These are phyloP conservation scores for Taurulus bubalis DNA, from an alignment of 2,113 vertebrate genomes.

Conservation along the genomic window DNA sequence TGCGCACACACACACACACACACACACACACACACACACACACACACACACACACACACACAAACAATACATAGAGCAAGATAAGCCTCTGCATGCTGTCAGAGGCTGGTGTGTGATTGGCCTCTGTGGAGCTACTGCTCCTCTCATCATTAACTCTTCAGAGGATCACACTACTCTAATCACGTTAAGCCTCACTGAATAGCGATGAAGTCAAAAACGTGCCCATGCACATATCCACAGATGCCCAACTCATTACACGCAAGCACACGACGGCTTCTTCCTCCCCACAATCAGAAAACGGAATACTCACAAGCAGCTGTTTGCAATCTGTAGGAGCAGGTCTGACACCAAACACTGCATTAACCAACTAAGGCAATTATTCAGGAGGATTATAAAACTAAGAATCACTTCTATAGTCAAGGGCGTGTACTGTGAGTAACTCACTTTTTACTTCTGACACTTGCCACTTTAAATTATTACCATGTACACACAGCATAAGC, in stretches of 20 bases:
- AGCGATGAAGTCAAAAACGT: conserved; percentile 77
- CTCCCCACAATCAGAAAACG: conserved; percentile 25
- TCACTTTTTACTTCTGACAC: background rate
- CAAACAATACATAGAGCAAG: conserved; percentile 59
- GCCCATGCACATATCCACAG: conserved; percentile 73
- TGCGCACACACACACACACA: conserved; percentile 25
- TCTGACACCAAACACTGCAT: conserved; percentile 37
- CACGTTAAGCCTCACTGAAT: conserved; percentile 79
- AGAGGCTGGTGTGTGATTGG: conserved; percentile 77
- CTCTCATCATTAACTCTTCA: conserved; percentile 82
- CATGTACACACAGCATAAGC: background rate
- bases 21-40: conserved; percentile 22
- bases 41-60: conserved; percentile 21
- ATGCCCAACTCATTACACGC: conserved; percentile 60
- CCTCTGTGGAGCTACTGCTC: conserved; percentile 77
- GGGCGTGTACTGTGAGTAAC: background rate
- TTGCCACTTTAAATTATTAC: background rate
- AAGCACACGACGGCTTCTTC: conserved; percentile 17
- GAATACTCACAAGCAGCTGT: conserved; percentile 36
- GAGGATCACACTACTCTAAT: conserved; percentile 78
- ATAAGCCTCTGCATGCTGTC: conserved; percentile 70
- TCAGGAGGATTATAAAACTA: conserved; percentile 22
- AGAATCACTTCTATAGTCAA: conserved; percentile 8
- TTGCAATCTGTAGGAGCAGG: conserved; percentile 29
- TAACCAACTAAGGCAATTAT: conserved; percentile 46